Evolutionary conservation across 2,888 invertebrate genomes (phyloP), one percentile per base, ranked within the genome.

Genomic region (Aethes cnicana): DNA sequence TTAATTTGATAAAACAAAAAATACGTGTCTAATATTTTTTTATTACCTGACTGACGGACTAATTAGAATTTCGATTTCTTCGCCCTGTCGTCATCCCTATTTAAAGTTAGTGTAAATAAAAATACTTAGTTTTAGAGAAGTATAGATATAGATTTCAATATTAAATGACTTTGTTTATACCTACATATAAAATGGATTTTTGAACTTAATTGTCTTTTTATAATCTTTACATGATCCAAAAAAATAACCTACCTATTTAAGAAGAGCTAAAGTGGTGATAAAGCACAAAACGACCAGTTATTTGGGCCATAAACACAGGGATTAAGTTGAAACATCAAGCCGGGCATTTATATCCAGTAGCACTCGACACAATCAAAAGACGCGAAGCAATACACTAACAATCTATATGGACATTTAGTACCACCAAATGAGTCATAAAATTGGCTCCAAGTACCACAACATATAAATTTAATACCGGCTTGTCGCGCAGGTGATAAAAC

Each of bases 401-500:
- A 72, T 63, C 68, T 64, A 71, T 72, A 75, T 58, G 60, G 77
- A 76, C 81, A 61, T 81, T 82, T 74, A 81, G 74, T 73, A 68
- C 75, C 77, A 82, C 77, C 77, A 83, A 88, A 87, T 84, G 86
- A 82, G 73, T 81, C 86, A 87, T 87, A 86, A 88, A 87, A 87
- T 87, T 82, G 67, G 77, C 79, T 70, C 80, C 86, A 88, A 83
- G 81, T 77, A 75, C 80, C 80, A 81, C 80, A 84, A 86, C 83
- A 84, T 72, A 80, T 78, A 81, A 83, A 85, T 85, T 81, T 81
- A n/a, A 83, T 81, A 76, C 72, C 55, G 64, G 69, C 76, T 71
- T 75, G 78, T 87, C 85, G 74, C 72, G 72, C 59, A 84, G 74
- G 53, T 77, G 76, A 73, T 89, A 86, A 87, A 86, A 69, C 67